Conservation (phyloP, 1,140 invertebrate genomes). For the Penaeus indicus region DNA sequence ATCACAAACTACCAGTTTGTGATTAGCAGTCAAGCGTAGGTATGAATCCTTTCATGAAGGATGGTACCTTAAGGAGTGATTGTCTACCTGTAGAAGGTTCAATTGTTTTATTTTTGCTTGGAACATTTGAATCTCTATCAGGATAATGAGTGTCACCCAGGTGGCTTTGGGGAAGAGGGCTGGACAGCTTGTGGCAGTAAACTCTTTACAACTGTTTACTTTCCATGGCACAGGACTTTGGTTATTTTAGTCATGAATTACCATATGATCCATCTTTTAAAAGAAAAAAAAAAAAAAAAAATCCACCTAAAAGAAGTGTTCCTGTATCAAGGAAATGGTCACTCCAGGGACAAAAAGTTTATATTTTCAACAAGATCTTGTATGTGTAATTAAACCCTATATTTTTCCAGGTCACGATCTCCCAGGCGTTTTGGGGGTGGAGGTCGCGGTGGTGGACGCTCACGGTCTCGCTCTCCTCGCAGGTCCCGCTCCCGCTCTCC, state of each 20-base stretch:
- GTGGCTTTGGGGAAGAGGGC: slow-evolving; percentile 58
- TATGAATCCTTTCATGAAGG: slow-evolving; percentile 53
- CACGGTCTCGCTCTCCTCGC: slow-evolving; percentile 51
- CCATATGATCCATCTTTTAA: too few relatives aligned
- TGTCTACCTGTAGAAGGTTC: slow-evolving; percentile 60
- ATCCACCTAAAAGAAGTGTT: slow-evolving; percentile 21
- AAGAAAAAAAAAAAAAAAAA: too few relatives aligned
- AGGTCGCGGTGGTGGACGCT: slow-evolving; percentile 20
- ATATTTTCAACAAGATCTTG: too few relatives aligned
- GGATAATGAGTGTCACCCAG: slow-evolving; percentile 62
- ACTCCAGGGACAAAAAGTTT: slow-evolving; percentile 38
- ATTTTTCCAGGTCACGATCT: slow-evolving; percentile 45
- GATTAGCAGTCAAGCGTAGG: slow-evolving; percentile 57
- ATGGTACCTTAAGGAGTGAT: slow-evolving; percentile 57
- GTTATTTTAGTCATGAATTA: slow-evolving; percentile 24
- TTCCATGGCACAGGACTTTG: slow-evolving; percentile 42
- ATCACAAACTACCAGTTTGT: slow-evolving; percentile 59
- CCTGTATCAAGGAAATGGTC: slow-evolving; percentile 40
- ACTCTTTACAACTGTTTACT: slow-evolving; percentile 28
- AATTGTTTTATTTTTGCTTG: slow-evolving; percentile 51
- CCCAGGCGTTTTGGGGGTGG: slow-evolving; percentile 24
- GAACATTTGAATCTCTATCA: slow-evolving; percentile 59
- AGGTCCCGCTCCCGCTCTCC: slow-evolving; percentile 58
- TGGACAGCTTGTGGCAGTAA: slow-evolving; percentile 59
- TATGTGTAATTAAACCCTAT: not conserved